Evolutionary conservation across 1,140 invertebrate species (phyloP).

Genomic region (Elymnias hypermnestra): DNA sequence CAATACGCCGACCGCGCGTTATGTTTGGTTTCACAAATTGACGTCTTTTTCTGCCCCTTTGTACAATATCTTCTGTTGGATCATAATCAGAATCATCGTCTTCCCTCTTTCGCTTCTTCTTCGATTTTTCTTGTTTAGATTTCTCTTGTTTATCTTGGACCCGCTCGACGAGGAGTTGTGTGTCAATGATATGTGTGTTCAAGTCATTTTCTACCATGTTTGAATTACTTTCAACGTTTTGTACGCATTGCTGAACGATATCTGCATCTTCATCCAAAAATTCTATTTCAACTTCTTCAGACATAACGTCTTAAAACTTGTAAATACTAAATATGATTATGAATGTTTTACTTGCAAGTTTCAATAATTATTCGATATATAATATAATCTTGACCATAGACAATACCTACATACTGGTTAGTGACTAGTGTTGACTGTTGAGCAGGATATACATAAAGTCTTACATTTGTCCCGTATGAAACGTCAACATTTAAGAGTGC

Average conservation of each 20-base stretch:
- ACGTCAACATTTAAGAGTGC: no score
- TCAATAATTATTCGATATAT: no score
- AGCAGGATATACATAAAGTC: no score
- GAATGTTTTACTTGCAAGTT: no score
- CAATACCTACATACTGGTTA: no score
- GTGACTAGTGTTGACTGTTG: no score
- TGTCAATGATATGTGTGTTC: slow-evolving; percentile 7
- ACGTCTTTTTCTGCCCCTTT: slow-evolving; percentile 18
- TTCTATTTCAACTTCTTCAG: slow-evolving; percentile 48
- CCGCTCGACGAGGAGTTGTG: slow-evolving; percentile 38
- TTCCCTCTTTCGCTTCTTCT: slow-evolving; percentile 31
- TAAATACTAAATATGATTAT: no score
- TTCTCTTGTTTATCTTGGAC: slow-evolving; percentile 7
- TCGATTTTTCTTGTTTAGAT: slow-evolving; percentile 6
- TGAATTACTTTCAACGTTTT: slow-evolving; percentile 18
- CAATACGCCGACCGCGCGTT: not conserved
- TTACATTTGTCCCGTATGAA: no score
- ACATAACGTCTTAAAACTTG: no score
- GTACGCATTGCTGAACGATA: slow-evolving; percentile 63
- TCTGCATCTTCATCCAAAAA: slow-evolving; percentile 64
- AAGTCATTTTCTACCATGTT: not conserved
- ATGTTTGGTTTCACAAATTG: not conserved
- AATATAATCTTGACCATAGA: no score
- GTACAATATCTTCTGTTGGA: slow-evolving; percentile 34
- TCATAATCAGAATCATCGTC: slow-evolving; percentile 61